These are phyloP conservation scores for Boleophthalmus pectinirostris DNA, from an alignment of 2,113 vertebrate genomes.

Conservation along the genomic window DNA sequence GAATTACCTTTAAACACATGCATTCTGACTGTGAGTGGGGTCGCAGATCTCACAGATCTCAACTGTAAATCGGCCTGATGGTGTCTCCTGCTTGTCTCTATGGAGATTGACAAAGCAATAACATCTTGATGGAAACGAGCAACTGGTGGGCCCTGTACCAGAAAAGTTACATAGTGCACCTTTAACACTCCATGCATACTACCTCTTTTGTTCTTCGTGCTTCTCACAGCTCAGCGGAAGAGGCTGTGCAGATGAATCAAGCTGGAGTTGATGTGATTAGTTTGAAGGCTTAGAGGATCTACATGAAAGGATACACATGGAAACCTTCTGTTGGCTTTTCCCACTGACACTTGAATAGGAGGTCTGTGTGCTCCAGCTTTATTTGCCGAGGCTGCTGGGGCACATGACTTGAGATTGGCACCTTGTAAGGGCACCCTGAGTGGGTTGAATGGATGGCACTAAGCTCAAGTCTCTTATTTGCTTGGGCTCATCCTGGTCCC, in stretches of 20 bases:
- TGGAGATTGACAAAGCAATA: too few relatives aligned
- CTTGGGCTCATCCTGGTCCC: slow-evolving; percentile 12
- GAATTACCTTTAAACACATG: too few relatives aligned
- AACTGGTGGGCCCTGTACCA: too few relatives aligned
- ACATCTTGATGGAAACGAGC: too few relatives aligned
- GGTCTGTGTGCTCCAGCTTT: slow-evolving; percentile 43
- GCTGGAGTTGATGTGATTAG: slow-evolving; percentile 58
- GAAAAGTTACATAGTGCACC: too few relatives aligned
- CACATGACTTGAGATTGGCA: slow-evolving; percentile 46
- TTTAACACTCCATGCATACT: neutral
- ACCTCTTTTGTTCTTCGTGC: slow-evolving; percentile 41
- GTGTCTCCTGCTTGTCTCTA: too few relatives aligned
- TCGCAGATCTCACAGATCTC: too few relatives aligned
- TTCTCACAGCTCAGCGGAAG: slow-evolving; percentile 37
- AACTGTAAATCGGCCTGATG: too few relatives aligned
- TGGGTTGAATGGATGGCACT: neutral
- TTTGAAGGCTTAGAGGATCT: slow-evolving; percentile 62
- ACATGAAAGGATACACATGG: slow-evolving; percentile 61
- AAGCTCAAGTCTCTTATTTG: slow-evolving; percentile 11
- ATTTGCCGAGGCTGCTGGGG: slow-evolving; percentile 36
- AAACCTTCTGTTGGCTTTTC: slow-evolving; percentile 67
- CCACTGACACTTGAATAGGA: slow-evolving; percentile 61
- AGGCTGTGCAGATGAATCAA: slow-evolving; percentile 41
- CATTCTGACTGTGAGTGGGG: too few relatives aligned
- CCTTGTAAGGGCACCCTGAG: slow-evolving; percentile 30